phyloP scores from a whole-genome alignment of 1,140 invertebrate species.

The Macrotrachela quadricornifera region DNA sequence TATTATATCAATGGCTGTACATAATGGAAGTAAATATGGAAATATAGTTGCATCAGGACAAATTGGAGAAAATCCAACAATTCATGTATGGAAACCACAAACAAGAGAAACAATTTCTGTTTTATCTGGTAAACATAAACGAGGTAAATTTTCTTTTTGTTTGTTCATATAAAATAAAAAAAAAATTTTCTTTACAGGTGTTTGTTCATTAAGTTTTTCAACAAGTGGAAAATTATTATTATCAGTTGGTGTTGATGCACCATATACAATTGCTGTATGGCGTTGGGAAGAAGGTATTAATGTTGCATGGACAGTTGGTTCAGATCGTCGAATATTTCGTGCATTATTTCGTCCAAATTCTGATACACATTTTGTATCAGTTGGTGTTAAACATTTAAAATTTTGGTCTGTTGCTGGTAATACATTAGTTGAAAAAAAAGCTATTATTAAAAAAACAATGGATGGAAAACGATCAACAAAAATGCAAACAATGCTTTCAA shows the following conservation, averaged over 20 bases:
- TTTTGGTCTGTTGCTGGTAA: conserved; percentile 30
- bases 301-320: conserved; percentile 18
- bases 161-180: no score
- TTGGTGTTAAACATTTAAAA: conserved; percentile 31
- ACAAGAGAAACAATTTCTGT: conserved; percentile 25
- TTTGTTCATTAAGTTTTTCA: conserved; percentile 28
- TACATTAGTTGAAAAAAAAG: conserved; percentile 22
- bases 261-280: conserved; percentile 26
- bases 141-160: background rate
- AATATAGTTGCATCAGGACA: conserved; percentile 27
- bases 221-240: conserved; percentile 27
- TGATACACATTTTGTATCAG: conserved; percentile 28
- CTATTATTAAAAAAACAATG: conserved; percentile 9
- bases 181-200: conserved; percentile 10
- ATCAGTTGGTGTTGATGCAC: conserved; percentile 23
- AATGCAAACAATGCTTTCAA: conserved; percentile 29
- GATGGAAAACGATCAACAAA: conserved; percentile 13
- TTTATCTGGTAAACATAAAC: conserved; percentile 17
- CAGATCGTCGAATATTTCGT: conserved; percentile 25
- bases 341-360: conserved; percentile 30
- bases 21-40: conserved; percentile 26
- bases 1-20: conserved; percentile 28
- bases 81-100: conserved; percentile 27
- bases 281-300: conserved; percentile 29
- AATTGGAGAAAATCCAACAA: conserved; percentile 20